Evolutionary conservation across 2,113 vertebrate species (phyloP), one percentile per base, ranked within the genome.

Genomic region (Eurystomus gularis): DNA sequence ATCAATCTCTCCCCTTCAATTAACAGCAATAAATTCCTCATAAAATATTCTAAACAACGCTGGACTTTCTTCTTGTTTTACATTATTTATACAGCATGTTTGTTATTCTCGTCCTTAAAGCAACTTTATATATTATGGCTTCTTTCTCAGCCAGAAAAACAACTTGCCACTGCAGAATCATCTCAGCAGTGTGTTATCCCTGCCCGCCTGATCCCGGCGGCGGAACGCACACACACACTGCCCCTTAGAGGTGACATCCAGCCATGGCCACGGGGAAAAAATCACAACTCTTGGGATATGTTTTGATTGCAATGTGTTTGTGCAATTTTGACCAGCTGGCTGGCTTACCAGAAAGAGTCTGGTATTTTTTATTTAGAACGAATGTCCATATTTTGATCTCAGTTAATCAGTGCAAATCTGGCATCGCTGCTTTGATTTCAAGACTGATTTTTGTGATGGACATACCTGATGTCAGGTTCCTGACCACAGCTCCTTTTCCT

Each of bases 171-270:
- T 76, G 55, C 62, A 51, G 44, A 91, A 68, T 24, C 73, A 72
- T 66, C 77, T 78, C 82, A 71, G 81, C 77, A 48, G 68, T 3
- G 5, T 3, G 25, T 4, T 75, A 19, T 29, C 81, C 11, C 14
- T 9, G 94, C 85, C 86, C 42, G 40, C 5, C 46, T 46, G 93
- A 42, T 73, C 40, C 48, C 46, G 20, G 61, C 58, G 57, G 49
- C 17, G 69, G 81, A 60, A 97, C 57, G 55, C 76, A 23, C 97
- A 97, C 95, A 49, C 93, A 97, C 94, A 97, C 96, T 97, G 97
- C 98, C 98, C 98, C 97, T 98, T 96, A 97, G 97, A 94, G 98
- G 95, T 90, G 68, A 18, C 76, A 82, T 11, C 58, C 81, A 21
- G 86, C 58, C 94, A 98, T 96, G 87, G 96, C 95, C 58, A 69